Evolutionary conservation across 2,113 vertebrate genomes (phyloP).

Genomic region (Carettochelys insculpta): DNA sequence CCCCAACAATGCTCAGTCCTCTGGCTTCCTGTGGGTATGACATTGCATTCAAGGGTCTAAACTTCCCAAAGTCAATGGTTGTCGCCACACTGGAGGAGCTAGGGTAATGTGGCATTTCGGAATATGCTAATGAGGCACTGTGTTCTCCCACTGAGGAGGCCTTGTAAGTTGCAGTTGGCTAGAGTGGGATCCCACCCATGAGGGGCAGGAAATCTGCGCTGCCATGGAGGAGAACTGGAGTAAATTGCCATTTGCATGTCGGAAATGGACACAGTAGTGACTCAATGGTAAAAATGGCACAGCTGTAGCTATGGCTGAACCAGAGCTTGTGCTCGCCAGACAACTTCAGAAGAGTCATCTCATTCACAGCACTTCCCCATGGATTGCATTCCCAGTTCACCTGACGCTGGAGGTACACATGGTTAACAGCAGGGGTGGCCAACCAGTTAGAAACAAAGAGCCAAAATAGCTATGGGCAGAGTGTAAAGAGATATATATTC

Average conservation of each 20-base stretch:
- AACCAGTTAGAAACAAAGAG: too few species aligned
- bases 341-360: not conserved
- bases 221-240: not conserved
- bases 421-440: not conserved
- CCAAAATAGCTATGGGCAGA: too few species aligned
- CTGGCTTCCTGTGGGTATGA: not conserved
- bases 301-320: not conserved
- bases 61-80: too few species aligned
- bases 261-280: not conserved
- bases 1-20: not conserved
- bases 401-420: not conserved
- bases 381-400: not conserved
- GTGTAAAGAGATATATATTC: too few species aligned
- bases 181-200: rapidly evolving
- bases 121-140: too few species aligned
- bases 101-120: too few species aligned
- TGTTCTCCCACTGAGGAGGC: not conserved
- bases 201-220: not conserved
- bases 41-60: too few species aligned
- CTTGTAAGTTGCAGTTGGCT: not conserved
- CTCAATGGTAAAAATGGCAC: not conserved
- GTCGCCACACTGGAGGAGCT: too few species aligned
- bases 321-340: not conserved
- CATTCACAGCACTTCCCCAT: not conserved
- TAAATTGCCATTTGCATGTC: not conserved